Conservation (phyloP, 2,113 vertebrate genomes). For the Otolemur garnettii region DNA sequence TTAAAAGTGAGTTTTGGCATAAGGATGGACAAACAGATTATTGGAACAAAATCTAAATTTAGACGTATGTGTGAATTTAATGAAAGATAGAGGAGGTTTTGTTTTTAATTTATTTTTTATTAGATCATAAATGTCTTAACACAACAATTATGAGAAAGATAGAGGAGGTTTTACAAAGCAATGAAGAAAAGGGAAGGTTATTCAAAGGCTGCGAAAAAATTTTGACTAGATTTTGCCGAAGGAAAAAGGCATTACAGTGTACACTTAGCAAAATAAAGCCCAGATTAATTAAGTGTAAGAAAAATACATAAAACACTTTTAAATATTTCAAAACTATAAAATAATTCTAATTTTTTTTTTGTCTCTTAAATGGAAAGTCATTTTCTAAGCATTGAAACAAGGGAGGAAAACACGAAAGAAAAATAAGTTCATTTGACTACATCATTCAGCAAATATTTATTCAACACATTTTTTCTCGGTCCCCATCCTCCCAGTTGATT, state of each 20-base stretch:
- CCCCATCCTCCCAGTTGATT: not conserved
- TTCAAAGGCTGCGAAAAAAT: constrained; percentile 9
- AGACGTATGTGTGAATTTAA: not conserved
- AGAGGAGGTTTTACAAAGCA: not conserved
- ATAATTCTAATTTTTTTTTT: constrained; percentile 14
- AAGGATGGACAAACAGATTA: not conserved
- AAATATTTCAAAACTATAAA: constrained; percentile 46
- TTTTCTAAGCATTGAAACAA: constrained; percentile 22
- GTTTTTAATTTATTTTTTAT: too few relatives aligned
- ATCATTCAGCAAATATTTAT: constrained; percentile 3
- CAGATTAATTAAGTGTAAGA: constrained; percentile 16
- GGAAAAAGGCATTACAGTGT: not conserved
- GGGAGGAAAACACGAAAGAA: not conserved
- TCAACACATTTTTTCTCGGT: not conserved
- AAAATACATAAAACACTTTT: not conserved
- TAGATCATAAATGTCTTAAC: too few relatives aligned
- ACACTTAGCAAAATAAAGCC: not conserved
- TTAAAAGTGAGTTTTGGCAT: not conserved
- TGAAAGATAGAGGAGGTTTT: not conserved
- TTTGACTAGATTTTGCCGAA: not conserved
- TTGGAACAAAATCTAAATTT: constrained; percentile 49
- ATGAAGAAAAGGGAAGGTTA: not conserved
- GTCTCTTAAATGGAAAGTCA: constrained; percentile 18
- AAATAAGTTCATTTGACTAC: not conserved
- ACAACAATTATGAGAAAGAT: too few relatives aligned